phyloP scores from a whole-genome alignment of 2,797 vertebrate genomes.

The Sphenopsis melanotis region DNA sequence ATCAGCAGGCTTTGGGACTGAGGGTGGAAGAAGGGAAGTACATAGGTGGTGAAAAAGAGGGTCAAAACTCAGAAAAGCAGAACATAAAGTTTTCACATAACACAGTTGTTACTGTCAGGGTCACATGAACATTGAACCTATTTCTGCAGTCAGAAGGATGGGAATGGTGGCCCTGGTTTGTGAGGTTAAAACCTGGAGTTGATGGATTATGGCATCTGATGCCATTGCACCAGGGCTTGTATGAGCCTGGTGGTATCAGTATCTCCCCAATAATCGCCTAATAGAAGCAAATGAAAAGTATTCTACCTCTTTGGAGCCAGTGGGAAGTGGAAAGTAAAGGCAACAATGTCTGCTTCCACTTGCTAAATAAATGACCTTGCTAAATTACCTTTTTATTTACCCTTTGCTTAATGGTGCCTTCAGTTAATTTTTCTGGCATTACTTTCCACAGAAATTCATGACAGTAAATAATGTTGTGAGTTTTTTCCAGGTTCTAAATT shows the following conservation, averaged over 20 bases:
- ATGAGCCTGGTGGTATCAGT: not conserved
- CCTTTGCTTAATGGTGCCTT: not conserved
- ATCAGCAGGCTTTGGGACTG: not conserved
- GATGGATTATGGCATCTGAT: not conserved
- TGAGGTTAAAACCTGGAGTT: not conserved
- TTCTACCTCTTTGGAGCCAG: not conserved
- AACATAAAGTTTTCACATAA: not conserved
- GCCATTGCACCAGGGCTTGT: not conserved
- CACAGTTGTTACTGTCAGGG: not conserved
- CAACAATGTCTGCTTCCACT: not conserved
- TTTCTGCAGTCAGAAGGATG: not conserved
- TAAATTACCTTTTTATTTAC: conserved; percentile 1
- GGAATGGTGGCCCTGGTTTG: not conserved
- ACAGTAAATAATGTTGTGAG: not conserved
- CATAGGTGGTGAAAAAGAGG: not conserved
- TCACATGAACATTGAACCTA: not conserved
- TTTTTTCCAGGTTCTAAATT: not conserved
- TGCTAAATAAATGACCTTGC: not conserved
- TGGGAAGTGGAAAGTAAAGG: not conserved
- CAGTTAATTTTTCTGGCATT: not conserved
- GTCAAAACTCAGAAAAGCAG: not conserved
- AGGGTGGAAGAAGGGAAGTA: not conserved
- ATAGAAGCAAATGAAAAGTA: not conserved
- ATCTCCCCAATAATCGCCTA: not conserved
- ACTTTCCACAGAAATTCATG: not conserved